phyloP scores from a whole-genome alignment of 2,888 invertebrate genomes.

The Rhamphomyia laevipes region DNA sequence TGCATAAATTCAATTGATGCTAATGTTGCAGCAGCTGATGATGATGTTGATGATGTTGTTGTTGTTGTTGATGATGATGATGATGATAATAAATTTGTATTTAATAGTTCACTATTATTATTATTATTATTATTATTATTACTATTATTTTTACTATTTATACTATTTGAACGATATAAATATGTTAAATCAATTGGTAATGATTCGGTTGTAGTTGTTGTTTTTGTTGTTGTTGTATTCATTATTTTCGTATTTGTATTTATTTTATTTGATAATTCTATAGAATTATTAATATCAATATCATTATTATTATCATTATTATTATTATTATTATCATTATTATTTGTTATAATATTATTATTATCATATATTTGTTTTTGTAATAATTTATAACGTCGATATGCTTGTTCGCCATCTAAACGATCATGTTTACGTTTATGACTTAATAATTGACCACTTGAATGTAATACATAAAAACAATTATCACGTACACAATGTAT shows the following conservation, averaged over 20 bases:
- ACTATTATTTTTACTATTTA: background rate
- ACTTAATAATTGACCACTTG: constrained; percentile 90
- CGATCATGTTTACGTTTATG: constrained; percentile 97
- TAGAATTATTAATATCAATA: too few species aligned
- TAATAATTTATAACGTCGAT: constrained; percentile 29
- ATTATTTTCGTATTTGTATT: background rate
- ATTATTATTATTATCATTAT: too few species aligned
- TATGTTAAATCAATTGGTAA: constrained; percentile 2
- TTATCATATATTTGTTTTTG: background rate
- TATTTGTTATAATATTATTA: background rate
- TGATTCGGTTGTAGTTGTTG: background rate
- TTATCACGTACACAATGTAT: constrained; percentile 94
- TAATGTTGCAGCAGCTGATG: too few species aligned
- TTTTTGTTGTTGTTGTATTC: background rate
- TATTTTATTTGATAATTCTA: background rate
- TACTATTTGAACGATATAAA: too few species aligned
- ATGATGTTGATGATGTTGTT: background rate
- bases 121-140: background rate
- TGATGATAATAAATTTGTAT: background rate
- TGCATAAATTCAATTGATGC: too few species aligned
- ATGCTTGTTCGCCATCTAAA: constrained; percentile 66
- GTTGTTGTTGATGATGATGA: background rate
- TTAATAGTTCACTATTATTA: background rate
- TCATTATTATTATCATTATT: too few species aligned
- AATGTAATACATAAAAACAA: constrained; percentile 92